Base-by-base conservation (phyloP, 2,888 invertebrate genomes). In the Brachyptera risi region DNA sequence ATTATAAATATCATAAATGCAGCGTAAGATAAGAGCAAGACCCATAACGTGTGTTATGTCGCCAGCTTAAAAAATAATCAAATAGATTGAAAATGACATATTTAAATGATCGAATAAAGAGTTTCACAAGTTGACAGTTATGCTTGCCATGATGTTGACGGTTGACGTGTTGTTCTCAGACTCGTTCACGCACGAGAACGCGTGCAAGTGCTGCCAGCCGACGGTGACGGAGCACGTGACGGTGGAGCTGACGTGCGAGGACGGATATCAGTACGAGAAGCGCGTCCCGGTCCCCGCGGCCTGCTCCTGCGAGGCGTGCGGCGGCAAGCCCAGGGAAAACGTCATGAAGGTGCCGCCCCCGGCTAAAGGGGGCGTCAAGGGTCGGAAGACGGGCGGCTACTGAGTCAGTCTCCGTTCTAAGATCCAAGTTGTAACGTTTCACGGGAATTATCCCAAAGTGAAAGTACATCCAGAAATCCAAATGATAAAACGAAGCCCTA, bases 81-180 rank as follows among this genome's bases (percentile, higher is more conserved):
- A n/a, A n/a, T n/a, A n/a, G n/a, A n/a, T n/a, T n/a, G n/a, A n/a
- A n/a, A n/a, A n/a, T n/a, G n/a, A n/a, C n/a, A n/a, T n/a, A n/a
- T n/a, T n/a, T n/a, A n/a, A n/a, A n/a, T n/a, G n/a, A 87, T 69
- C 74, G 78, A 68, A 74, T 88, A 87, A 70, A 79, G 79, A 76
- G 56, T 31, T 23, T 24, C 51, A 38, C 40, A 26, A 24, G 2
- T 27, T 24, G 24, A 44, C 1, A 1, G 27, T 19, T 21, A 38
- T n/a, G n/a, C n/a, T n/a, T 15, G 21, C 56, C 5, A 37, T 23
- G 13, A 9, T 17, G 27, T 15, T 40, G 21, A 13, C 31, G 24
- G n/a, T 56, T 42, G 19, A 13, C 44, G 11, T 40, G 58, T 64
- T 54, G 51, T 38, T 47, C 65, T 4, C 60, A 76, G 74, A 56